Percentiles rank a stretch among this genome's conserved stretches.
phyloP scores from a whole-genome alignment of 30 jellyfish, hydroid and myxozoan species.

The Pseudorhiza aurosa region DNA sequence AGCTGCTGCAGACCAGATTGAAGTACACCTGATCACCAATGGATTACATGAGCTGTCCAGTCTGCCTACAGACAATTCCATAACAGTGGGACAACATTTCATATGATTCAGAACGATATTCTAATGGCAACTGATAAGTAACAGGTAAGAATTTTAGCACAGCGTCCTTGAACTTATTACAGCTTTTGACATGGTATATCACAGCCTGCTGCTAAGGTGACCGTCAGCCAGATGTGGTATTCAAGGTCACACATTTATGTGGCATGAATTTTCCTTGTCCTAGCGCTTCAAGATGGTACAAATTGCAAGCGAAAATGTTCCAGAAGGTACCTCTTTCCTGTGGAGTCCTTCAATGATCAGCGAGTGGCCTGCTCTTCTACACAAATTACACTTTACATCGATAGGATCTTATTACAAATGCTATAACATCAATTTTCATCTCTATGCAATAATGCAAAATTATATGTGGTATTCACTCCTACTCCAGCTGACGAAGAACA shows the following conservation, averaged over 20 bases:
- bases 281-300: conserved; percentile 30
- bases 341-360: conserved; percentile 61
- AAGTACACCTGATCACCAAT: conserved; percentile 25
- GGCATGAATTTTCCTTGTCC: conserved; percentile 54
- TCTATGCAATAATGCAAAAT: conserved; percentile 47
- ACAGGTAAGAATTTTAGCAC: conserved; percentile 32
- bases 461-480: conserved; percentile 43
- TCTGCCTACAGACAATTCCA: conserved; percentile 59
- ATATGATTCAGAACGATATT: conserved; percentile 25
- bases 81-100: conserved; percentile 55
- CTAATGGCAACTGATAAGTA: conserved; percentile 40
- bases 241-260: conserved; percentile 31
- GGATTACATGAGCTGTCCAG: conserved; percentile 40
- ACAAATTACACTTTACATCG: conserved; percentile 39
- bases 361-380: conserved; percentile 32
- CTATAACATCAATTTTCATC: conserved; percentile 15
- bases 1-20: conserved; percentile 49
- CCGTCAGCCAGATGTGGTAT: conserved; percentile 45
- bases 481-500: not conserved
- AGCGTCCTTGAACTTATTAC: conserved; percentile 58
- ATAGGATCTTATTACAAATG: conserved; percentile 26
- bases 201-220: conserved; percentile 52
- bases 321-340: conserved; percentile 27
- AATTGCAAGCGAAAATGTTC: not conserved
- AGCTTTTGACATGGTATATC: conserved; percentile 62